A percentile compares a stretch with the other conserved stretches of the same genome.
Evolutionary conservation across 2,888 invertebrate species (phyloP).

Genomic region (Nemotelus pantherinus): DNA sequence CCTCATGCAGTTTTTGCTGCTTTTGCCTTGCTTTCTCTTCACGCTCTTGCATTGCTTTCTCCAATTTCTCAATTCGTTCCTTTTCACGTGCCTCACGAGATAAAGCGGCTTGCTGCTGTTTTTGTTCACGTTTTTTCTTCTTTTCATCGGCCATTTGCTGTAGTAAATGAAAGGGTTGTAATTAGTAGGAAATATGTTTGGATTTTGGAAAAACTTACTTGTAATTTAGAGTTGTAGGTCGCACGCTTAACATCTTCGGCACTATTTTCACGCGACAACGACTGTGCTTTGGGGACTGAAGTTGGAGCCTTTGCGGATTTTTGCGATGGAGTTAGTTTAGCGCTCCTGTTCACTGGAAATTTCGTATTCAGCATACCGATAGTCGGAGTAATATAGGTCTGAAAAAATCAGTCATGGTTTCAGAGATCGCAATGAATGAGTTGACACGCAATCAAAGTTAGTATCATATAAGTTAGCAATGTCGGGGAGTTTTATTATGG

Average conservation of each 20-base stretch:
- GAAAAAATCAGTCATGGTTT: neutral
- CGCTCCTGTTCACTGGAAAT: conserved; percentile 59
- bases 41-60: conserved; percentile 60
- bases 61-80: conserved; percentile 61
- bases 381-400: conserved; percentile 50
- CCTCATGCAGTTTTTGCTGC: conserved; percentile 51
- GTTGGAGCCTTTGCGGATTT: conserved; percentile 45
- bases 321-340: conserved; percentile 56
- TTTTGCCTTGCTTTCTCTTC: conserved; percentile 62
- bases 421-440: too few species aligned
- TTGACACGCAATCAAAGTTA: too few species aligned
- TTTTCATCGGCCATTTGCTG: conserved; percentile 61
- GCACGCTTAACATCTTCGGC: conserved; percentile 61
- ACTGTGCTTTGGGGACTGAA: conserved; percentile 53
- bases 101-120: conserved; percentile 61
- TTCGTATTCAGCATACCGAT: conserved; percentile 53
- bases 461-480: too few species aligned
- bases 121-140: conserved; percentile 62
- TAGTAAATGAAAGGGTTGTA: neutral
- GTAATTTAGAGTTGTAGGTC: conserved; percentile 52
- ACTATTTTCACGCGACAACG: conserved; percentile 60
- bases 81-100: conserved; percentile 62
- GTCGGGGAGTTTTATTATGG: too few species aligned
- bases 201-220: conserved; percentile 45
- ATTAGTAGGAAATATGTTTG: neutral